Percentiles rank a stretch among this genome's conserved stretches.
Conservation (phyloP, 1,140 invertebrate genomes). For the Heliconius melpomene region DNA sequence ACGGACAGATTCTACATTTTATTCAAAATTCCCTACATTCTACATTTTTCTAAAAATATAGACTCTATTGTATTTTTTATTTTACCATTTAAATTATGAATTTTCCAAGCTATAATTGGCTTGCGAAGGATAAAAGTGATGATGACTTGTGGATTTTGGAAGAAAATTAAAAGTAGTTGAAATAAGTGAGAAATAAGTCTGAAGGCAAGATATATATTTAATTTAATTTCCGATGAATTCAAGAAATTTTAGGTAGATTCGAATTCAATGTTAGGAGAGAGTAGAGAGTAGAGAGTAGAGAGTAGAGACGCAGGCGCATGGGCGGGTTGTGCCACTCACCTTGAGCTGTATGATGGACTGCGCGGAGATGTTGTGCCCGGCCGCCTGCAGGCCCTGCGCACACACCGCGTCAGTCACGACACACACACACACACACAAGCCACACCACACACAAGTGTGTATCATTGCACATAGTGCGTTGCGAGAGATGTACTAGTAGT, state of each 20-base stretch:
- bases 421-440: slow-evolving; percentile 42
- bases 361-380: slow-evolving; percentile 93
- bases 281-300: not conserved
- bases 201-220: not conserved
- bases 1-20: not conserved
- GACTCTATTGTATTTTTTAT: not conserved
- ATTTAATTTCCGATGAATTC: no score
- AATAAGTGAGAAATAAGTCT: not conserved
- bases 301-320: no score
- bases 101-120: not conserved
- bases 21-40: no score
- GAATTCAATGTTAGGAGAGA: no score
- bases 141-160: not conserved
- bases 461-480: not conserved
- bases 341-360: slow-evolving; percentile 92
- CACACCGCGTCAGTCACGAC: slow-evolving; percentile 45
- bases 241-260: no score
- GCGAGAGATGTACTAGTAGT: not conserved
- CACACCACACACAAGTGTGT: not conserved
- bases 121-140: not conserved
- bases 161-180: not conserved
- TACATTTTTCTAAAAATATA: no score
- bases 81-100: not conserved
- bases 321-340: slow-evolving; percentile 84
- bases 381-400: slow-evolving; percentile 91